A percentile compares a stretch with the other conserved stretches of the same genome.
phyloP scores from a whole-genome alignment of 2,888 invertebrate genomes.

The Tribolium freemani region DNA sequence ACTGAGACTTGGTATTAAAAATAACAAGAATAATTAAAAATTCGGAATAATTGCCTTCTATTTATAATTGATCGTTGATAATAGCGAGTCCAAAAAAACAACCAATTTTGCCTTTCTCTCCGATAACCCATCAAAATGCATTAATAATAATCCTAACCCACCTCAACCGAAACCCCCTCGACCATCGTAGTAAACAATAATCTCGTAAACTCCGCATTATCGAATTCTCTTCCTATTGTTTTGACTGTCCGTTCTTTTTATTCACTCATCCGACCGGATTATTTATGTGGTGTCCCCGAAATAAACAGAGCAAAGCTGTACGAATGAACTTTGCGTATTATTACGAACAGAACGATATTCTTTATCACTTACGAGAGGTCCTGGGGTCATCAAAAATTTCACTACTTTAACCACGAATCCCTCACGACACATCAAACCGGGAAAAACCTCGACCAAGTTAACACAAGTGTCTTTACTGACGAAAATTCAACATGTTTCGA shows the following conservation, averaged over 20 bases:
- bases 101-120: no score
- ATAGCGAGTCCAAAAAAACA: no score
- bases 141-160: no score
- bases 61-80: no score
- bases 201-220: slow-evolving; percentile 6
- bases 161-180: no score
- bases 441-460: slow-evolving; percentile 15
- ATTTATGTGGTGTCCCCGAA: slow-evolving; percentile 14
- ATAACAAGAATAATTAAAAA: not conserved
- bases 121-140: no score
- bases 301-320: slow-evolving; percentile 28
- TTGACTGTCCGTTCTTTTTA: slow-evolving; percentile 23
- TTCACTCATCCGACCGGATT: not conserved
- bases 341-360: slow-evolving; percentile 31
- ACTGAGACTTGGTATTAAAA: no score
- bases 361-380: slow-evolving; percentile 28
- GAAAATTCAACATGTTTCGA: not conserved
- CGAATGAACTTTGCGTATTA: slow-evolving; percentile 38
- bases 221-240: not conserved
- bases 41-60: no score
- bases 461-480: not conserved
- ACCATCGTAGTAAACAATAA: slow-evolving; percentile 14
- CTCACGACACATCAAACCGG: slow-evolving; percentile 32
- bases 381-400: slow-evolving; percentile 38
- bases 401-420: slow-evolving; percentile 41